These are phyloP conservation scores for Holacanthus passer DNA, from an alignment of 2,113 vertebrate genomes.

Conservation along the genomic window DNA sequence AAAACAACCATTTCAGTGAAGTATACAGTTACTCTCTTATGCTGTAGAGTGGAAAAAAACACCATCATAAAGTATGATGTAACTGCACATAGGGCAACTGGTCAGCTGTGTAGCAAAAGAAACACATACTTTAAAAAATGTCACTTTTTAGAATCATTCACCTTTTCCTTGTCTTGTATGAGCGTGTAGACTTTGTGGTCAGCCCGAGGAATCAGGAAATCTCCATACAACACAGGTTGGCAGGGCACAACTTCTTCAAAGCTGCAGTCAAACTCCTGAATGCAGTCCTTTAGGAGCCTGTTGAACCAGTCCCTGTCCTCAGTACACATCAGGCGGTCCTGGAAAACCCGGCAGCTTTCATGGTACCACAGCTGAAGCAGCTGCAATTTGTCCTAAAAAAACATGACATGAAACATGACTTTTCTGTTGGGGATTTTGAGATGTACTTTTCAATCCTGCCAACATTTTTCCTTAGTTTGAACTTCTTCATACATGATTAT, in stretches of 20 bases:
- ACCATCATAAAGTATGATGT: background rate
- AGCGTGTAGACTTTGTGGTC: conserved; percentile 86
- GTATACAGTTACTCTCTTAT: background rate
- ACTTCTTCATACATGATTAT: background rate
- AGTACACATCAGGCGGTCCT: conserved; percentile 89
- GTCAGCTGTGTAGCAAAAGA: background rate
- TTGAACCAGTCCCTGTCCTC: conserved; percentile 91
- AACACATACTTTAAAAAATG: background rate
- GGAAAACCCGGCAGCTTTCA: conserved; percentile 92
- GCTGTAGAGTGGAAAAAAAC: background rate
- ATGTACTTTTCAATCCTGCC: background rate
- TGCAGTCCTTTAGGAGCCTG: conserved; percentile 83
- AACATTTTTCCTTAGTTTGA: background rate
- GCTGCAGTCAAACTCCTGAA: conserved; percentile 84
- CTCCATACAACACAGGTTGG: conserved; percentile 90
- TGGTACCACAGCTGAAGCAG: conserved; percentile 93
- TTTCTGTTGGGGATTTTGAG: background rate
- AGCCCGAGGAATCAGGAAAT: conserved; percentile 89
- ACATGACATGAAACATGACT: background rate
- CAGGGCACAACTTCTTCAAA: conserved; percentile 86
- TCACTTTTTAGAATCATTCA: conserved; percentile 54
- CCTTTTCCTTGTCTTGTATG: conserved; percentile 87
- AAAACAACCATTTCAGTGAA: background rate
- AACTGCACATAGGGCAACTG: background rate
- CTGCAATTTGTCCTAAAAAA: conserved; percentile 84